These are phyloP conservation scores for Neolamprologus caudopunctatus DNA, from an alignment of 2,113 vertebrate genomes.

Conservation along the genomic window DNA sequence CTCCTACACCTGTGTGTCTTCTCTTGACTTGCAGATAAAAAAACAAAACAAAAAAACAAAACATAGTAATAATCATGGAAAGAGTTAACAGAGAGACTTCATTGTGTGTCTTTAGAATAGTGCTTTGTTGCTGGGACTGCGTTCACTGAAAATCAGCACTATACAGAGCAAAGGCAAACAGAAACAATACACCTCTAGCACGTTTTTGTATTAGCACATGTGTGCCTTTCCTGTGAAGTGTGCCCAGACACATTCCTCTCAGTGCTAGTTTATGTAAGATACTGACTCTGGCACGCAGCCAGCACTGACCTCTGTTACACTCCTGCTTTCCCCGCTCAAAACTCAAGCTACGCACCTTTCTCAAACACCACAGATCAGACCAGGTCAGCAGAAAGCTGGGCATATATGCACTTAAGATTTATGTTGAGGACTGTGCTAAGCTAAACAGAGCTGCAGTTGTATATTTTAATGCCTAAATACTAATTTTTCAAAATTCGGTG, in stretches of 20 bases:
- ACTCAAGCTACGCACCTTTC: background rate
- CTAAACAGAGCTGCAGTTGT: background rate
- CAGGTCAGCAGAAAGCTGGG: background rate
- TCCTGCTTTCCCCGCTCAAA: background rate
- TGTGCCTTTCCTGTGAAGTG: constrained; percentile 45
- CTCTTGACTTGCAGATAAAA: background rate
- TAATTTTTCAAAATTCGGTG: background rate
- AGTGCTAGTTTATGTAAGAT: constrained; percentile 34
- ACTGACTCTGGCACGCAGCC: background rate
- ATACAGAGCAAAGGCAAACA: background rate
- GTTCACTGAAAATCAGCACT: background rate
- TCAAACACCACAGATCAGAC: background rate
- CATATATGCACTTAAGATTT: background rate
- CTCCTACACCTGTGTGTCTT: background rate
- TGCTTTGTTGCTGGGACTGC: background rate
- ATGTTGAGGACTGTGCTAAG: background rate
- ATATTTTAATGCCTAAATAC: background rate
- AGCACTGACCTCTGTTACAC: constrained; percentile 15
- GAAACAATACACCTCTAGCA: background rate
- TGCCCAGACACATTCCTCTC: constrained; percentile 40
- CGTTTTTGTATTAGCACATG: background rate
- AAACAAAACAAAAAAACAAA: background rate
- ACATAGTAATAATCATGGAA: background rate
- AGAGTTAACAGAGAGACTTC: background rate
- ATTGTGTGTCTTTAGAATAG: background rate